Evolutionary conservation across 2,797 vertebrate species (phyloP), one percentile per base, ranked within the genome.

Genomic region (Anguilla megastoma): DNA sequence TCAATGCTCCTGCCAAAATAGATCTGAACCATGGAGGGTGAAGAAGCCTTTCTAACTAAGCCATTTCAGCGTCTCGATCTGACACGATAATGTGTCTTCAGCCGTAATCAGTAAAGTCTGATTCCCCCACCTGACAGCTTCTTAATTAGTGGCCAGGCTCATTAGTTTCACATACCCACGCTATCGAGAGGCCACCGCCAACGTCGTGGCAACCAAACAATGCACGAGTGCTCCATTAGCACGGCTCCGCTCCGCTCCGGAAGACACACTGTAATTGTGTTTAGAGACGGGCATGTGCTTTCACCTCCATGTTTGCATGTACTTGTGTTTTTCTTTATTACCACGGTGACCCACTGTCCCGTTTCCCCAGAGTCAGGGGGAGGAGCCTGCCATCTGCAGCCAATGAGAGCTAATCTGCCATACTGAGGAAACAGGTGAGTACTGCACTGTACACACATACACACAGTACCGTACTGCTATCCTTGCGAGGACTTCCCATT

Each of bases 281-380:
- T 80, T 45, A 6, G 76, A 80, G 76, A 80, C 8, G 14, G 74
- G 36, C 36, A 24, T 24, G 4, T 18, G 33, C 16, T 74, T 9
- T 79, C n/a, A 79, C 74, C 74, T 79, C 74, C 74, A 7, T 21
- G 36, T 24, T 41, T 79, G 74, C 36, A 45, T 48, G 41, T 80
- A 80, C 48, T 80, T 80, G 41, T 80, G 76, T 48, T 80, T 66
- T 80, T 80, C 76, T 80, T 80, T 50, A 80, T 80, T 80, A 80
- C 48, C 76, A 48, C 30, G 18, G 3, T 48, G 21, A 80, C 14
- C 76, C 5, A 50, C 45, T 14, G 79, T n/a, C 45, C 45, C 5
- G 1, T 82, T 82, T 18, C 33, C 79, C 79, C 9, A 5, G 41
- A 21, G 41, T 14, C 9, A 21, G 41, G 0, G 41, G 21, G 41